Evolutionary conservation across 2,888 invertebrate species (phyloP).

Genomic region (Athalia cordata): DNA sequence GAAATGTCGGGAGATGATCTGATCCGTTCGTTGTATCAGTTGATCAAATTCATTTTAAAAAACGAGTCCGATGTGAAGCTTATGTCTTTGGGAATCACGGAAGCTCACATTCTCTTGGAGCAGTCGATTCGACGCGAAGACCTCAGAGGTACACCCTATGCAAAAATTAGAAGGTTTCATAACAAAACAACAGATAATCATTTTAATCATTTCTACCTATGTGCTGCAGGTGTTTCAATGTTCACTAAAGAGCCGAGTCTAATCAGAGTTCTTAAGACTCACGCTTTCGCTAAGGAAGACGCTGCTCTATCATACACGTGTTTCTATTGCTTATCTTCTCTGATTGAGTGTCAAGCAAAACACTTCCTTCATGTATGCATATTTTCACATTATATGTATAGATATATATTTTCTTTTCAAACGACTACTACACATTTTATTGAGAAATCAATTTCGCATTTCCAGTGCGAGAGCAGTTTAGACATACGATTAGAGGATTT

Average conservation of each 20-base stretch:
- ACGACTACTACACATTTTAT: background rate
- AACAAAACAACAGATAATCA: background rate
- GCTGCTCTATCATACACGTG: slow-evolving; percentile 51
- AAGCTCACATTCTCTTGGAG: slow-evolving; percentile 52
- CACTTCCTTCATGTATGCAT: slow-evolving; percentile 17
- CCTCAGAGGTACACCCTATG: background rate
- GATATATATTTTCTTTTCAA: background rate
- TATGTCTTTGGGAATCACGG: slow-evolving; percentile 50
- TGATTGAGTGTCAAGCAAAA: slow-evolving; percentile 48
- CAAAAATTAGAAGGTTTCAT: background rate
- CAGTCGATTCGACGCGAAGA: slow-evolving; percentile 37
- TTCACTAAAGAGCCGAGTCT: slow-evolving; percentile 48
- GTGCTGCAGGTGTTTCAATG: slow-evolving; percentile 50
- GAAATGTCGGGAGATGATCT: slow-evolving; percentile 24
- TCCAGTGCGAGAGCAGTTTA: slow-evolving; percentile 51
- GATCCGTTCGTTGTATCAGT: slow-evolving; percentile 33
- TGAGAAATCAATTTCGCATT: slow-evolving; percentile 2
- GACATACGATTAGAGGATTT: slow-evolving; percentile 50
- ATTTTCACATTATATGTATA: background rate
- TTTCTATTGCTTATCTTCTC: slow-evolving; percentile 52
- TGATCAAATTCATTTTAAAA: slow-evolving; percentile 52
- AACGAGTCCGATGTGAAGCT: slow-evolving; percentile 48
- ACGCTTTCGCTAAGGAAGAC: slow-evolving; percentile 51
- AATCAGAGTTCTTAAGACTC: slow-evolving; percentile 47
- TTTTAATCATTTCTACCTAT: background rate